phyloP scores from a whole-genome alignment of 2,888 invertebrate genomes.

The Hyppa rectilinea region DNA sequence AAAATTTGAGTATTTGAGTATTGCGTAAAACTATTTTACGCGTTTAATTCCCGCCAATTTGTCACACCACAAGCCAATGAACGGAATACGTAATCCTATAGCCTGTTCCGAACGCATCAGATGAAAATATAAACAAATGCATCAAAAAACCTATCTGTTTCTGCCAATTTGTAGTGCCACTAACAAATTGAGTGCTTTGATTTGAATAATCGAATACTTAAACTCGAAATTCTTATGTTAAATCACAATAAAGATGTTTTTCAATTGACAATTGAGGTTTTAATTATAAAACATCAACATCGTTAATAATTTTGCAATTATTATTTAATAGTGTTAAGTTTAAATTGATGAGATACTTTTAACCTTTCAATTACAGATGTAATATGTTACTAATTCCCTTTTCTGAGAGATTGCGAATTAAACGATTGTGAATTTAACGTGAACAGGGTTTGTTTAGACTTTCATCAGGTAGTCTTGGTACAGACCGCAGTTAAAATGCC shows the following conservation, averaged over 20 bases:
- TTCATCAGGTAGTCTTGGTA: too few relatives aligned
- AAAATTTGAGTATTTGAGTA: too few relatives aligned
- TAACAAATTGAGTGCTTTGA: not conserved
- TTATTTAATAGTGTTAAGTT: not conserved
- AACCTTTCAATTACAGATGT: not conserved
- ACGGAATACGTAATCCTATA: conserved; percentile 11
- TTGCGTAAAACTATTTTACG: conserved; percentile 41
- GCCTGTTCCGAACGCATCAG: not conserved
- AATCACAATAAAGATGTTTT: not conserved
- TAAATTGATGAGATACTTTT: not conserved
- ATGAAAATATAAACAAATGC: not conserved
- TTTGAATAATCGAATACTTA: not conserved
- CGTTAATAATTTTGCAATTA: not conserved
- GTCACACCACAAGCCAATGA: conserved; percentile 45
- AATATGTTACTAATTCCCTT: not conserved
- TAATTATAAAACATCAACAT: not conserved
- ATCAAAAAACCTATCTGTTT: not conserved
- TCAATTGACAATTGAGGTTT: not conserved
- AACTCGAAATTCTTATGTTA: not conserved
- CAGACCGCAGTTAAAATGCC: conserved; percentile 9
- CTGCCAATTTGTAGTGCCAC: not conserved
- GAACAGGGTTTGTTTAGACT: not conserved
- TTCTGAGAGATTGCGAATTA: not conserved
- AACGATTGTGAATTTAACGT: not conserved
- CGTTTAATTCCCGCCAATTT: conserved; percentile 53